A percentile compares a stretch with the other conserved stretches of the same genome.
Conservation (phyloP, 2,797 vertebrate genomes). For the Denticeps clupeoides region DNA sequence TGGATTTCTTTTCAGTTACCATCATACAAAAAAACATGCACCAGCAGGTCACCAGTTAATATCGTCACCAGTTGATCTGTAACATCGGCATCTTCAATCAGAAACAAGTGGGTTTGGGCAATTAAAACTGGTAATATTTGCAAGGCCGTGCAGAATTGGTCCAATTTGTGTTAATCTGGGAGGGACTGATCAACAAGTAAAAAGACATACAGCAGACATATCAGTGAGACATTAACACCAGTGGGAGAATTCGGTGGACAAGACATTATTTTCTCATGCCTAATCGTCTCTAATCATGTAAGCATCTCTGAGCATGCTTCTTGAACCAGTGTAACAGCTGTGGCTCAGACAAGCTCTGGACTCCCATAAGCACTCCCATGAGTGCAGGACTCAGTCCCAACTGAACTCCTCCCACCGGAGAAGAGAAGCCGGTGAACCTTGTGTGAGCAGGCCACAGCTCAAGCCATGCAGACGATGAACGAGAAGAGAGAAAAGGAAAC, state of each 20-base stretch:
- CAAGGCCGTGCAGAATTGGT: too few relatives aligned
- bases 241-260: background rate
- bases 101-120: too few relatives aligned
- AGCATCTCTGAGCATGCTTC: background rate
- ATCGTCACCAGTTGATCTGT: too few relatives aligned
- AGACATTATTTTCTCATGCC: background rate
- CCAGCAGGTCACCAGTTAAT: too few relatives aligned
- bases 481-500: background rate
- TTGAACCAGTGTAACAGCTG: background rate
- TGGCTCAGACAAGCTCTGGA: background rate
- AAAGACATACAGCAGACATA: background rate
- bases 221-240: background rate
- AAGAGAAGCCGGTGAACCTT: slow-evolving; percentile 2
- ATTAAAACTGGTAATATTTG: background rate
- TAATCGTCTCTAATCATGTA: background rate
- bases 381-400: background rate
- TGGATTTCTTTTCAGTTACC: too few relatives aligned
- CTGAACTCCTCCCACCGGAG: slow-evolving; percentile 1
- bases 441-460: slow-evolving; percentile 6
- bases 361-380: slow-evolving; percentile 10
- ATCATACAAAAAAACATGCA: too few relatives aligned
- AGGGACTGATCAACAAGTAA: too few relatives aligned
- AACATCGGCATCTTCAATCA: too few relatives aligned
- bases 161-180: too few relatives aligned
- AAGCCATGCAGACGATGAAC: slow-evolving; percentile 22